Evolutionary conservation across 2,113 vertebrate genomes (phyloP), one percentile per base, ranked within the genome.

Genomic region (Carassius auratus): DNA sequence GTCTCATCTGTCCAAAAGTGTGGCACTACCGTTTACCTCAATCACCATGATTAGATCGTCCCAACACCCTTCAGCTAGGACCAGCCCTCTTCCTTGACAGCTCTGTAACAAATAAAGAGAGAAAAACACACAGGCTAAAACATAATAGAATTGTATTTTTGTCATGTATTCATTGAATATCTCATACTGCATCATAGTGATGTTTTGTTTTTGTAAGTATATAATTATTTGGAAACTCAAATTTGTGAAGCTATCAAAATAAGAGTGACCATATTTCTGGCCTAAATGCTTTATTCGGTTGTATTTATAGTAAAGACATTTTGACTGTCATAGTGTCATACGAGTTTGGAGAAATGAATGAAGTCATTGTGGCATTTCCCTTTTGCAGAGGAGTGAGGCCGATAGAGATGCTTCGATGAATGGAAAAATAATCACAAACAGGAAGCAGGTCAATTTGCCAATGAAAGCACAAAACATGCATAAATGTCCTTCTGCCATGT

Each of bases 331-430:
- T 33, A 55, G 23, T 52, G 76, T 45, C 57, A 79, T 23, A 61
- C 26, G 77, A 64, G 61, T 64, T 80, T n/a, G 59, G 23, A 80
- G 78, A 80, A 61, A 79, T 61, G 12, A 61, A 64, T 66, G 38
- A 80, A 66, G 55, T 79, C 77, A 62, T 23, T 23, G 14, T 64
- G 59, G 38, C 8, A 64, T 64, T 80, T 80, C 59, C 50, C 38
- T 66, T 64, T 80, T 66, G n/a, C 0, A 13, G 38, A 48, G 19
- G n/a, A 80, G 21, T 26, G 33, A 23, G 59, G 14, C 14, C 10
- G 78, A 66, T 80, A 80, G 64, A 64, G 8, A 66, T 64, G 12
- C 36, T 80, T 79, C 48, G 71, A 74, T 42, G 77, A 79, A 80
- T 45, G 14, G n/a, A 80, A 80, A 64, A 45, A 21, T 75, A 48